Evolutionary conservation across 2,888 invertebrate species (phyloP), one percentile per base, ranked within the genome.

Genomic region (Chironomus tentans): DNA sequence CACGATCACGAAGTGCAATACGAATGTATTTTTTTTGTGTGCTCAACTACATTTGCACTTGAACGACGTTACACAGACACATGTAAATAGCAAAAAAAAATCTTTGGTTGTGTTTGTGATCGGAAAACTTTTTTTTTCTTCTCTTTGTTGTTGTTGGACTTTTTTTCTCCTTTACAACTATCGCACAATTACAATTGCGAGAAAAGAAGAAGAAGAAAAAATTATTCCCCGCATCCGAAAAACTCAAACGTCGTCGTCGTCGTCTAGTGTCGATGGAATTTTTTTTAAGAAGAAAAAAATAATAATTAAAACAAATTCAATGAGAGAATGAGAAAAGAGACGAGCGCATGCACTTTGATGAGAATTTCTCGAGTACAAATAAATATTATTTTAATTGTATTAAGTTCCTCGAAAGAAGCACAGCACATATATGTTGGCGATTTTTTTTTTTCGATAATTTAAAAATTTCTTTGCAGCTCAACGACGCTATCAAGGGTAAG

Each of bases 211-310:
- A 10, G n/a, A 70, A 70, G 21, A 62, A 72, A n/a, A 38, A 48
- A 46, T 62, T 61, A 74, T 74, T 74, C 74, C 73, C 74, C 74
- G 74, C 68, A 68, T 74, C 68, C 62, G 56, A 71, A 62, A 73
- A 73, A 38, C 38, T 38, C 38, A 38, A 65, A 65, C 65, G 21
- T 65, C 65, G 65, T 65, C 65, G 65, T 65, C 13, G 72, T 73
- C 72, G 61, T 73, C 72, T 7, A 61, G 22, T 72, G 62, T 46
- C 13, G 72, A 48, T 47, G 70, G n/a, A 24, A 47, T 38, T 38
- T 38, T 38, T 38, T 38, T 38, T 38, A 38, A 38, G 38, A 38
- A 38, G 38, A 38, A 38, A 38, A 38, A 38, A 38, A 38, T 38
- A 38, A 38, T 38, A 38, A 38, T 38, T 10, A 38, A 10, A 38